Conservation (phyloP, 1,140 invertebrate genomes). For the Pogonognathellus flavescens region DNA sequence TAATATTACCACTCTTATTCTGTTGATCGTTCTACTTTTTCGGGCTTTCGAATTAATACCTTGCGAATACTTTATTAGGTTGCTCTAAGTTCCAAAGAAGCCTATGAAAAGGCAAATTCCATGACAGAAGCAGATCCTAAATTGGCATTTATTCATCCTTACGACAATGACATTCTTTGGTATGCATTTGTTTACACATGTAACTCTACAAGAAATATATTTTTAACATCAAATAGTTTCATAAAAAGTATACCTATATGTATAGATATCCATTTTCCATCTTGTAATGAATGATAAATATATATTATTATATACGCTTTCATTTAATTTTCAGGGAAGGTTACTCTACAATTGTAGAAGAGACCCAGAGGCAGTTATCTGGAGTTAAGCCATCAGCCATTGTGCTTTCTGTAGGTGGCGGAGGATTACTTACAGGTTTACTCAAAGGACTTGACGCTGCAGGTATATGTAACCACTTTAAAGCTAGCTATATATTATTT, state of each 20-base stretch:
- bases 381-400: conserved; percentile 69
- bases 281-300: too few species aligned
- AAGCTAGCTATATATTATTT: too few species aligned
- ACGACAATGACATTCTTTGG: conserved; percentile 72
- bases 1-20: too few species aligned
- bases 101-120: conserved; percentile 70
- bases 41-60: background rate
- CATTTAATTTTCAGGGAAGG: conserved; percentile 70
- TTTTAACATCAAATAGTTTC: conserved; percentile 9
- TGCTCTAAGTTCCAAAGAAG: conserved; percentile 71
- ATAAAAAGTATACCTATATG: background rate
- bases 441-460: conserved; percentile 68
- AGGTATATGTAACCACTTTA: conserved; percentile 55
- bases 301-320: too few species aligned
- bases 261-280: too few species aligned
- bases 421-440: conserved; percentile 71
- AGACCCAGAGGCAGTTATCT: conserved; percentile 70
- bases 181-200: conserved; percentile 63
- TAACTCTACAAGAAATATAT: background rate
- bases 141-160: conserved; percentile 71
- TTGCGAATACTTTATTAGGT: conserved; percentile 64
- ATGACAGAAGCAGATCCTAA: conserved; percentile 66
- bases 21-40: background rate
- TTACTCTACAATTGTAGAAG: conserved; percentile 71
- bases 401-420: conserved; percentile 73